A percentile compares a stretch with the other conserved stretches of the same genome.
These are phyloP conservation scores for Enteromius radiatus DNA, from an alignment of 2,797 vertebrate genomes.

Conservation along the genomic window DNA sequence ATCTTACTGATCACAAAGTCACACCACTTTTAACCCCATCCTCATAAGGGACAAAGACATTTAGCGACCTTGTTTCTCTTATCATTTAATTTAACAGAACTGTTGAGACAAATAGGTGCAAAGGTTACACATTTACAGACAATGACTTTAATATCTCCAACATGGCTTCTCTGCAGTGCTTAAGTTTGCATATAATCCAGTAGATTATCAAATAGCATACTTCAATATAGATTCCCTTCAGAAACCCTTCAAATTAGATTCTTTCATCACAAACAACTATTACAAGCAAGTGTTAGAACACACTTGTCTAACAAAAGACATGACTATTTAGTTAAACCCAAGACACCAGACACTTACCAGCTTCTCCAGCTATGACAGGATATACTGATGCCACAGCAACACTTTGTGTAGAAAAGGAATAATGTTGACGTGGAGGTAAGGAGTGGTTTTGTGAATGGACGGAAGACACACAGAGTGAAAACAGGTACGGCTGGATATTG, in stretches of 20 bases:
- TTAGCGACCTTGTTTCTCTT: not conserved
- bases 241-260: not conserved
- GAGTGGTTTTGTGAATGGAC: slow-evolving; percentile 52
- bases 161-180: not conserved
- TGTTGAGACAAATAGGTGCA: not conserved
- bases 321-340: not conserved
- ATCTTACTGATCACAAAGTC: too few relatives aligned
- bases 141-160: not conserved
- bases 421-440: slow-evolving; percentile 58
- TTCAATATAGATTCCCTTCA: too few relatives aligned
- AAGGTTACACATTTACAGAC: not conserved
- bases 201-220: not conserved
- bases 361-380: not conserved
- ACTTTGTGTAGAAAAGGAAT: not conserved
- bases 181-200: not conserved
- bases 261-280: not conserved
- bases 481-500: slow-evolving; percentile 66
- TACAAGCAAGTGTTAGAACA: not conserved
- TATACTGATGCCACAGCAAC: not conserved
- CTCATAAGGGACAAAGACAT: not conserved
- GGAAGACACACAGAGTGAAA: not conserved
- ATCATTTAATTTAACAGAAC: not conserved
- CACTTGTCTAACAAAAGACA: not conserved
- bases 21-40: not conserved
- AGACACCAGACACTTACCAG: slow-evolving; percentile 4